Evolutionary conservation across 2,113 vertebrate species (phyloP).

Genomic region (Triplophysa rosa): DNA sequence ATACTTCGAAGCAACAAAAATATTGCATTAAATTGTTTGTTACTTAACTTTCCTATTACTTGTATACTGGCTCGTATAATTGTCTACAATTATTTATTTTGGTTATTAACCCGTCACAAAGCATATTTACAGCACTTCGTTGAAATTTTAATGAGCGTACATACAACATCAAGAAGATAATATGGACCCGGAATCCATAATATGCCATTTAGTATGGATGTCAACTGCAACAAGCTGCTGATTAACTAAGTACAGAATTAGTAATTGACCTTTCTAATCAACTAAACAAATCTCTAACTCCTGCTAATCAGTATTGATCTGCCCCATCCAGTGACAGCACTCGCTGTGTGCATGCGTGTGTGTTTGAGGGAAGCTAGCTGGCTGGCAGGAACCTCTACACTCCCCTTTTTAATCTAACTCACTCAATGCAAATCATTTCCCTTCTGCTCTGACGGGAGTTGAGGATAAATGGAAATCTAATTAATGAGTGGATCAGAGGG

Average conservation of each 20-base stretch:
- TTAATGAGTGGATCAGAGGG: constrained; percentile 71
- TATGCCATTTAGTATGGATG: constrained; percentile 76
- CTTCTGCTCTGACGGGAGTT: constrained; percentile 54
- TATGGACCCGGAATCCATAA: constrained; percentile 68
- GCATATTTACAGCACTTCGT: not conserved
- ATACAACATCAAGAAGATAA: constrained; percentile 66
- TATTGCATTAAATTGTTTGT: not conserved
- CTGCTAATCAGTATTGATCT: constrained; percentile 81
- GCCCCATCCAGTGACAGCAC: constrained; percentile 60
- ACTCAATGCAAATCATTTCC: constrained; percentile 65
- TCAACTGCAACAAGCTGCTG: constrained; percentile 76
- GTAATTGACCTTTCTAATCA: constrained; percentile 86
- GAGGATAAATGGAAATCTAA: constrained; percentile 68
- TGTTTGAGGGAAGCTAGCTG: constrained; percentile 47
- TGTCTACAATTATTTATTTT: not conserved
- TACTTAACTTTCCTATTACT: not conserved
- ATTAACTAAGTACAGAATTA: constrained; percentile 85
- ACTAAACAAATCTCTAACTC: constrained; percentile 81
- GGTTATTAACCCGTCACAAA: not conserved
- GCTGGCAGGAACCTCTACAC: constrained; percentile 43
- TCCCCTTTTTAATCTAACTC: constrained; percentile 60
- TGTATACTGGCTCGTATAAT: not conserved
- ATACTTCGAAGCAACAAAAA: not conserved
- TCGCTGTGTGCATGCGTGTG: constrained; percentile 32
- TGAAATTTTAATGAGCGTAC: constrained; percentile 26